Percentiles rank a stretch among this genome's conserved stretches.
Conservation (phyloP, 2,113 vertebrate species). For the Hyperopisus bebe region DNA sequence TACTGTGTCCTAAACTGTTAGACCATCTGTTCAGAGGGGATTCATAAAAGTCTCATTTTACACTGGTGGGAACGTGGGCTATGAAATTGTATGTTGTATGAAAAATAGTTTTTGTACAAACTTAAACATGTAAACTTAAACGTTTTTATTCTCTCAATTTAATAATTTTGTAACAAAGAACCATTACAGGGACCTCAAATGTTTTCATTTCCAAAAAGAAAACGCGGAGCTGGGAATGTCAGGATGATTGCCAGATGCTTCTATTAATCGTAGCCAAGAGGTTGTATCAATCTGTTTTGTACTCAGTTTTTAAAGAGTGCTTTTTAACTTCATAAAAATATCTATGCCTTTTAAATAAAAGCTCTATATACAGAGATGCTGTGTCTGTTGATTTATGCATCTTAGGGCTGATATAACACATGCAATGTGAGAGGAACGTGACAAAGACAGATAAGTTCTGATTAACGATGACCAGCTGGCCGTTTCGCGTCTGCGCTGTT, state of each 20-base stretch:
- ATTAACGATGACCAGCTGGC: not conserved
- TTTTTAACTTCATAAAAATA: not conserved
- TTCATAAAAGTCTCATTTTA: not conserved
- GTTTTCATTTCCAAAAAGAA: not conserved
- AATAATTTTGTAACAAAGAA: not conserved
- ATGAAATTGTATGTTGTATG: not conserved
- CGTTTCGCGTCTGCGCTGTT: not conserved
- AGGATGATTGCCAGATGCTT: not conserved
- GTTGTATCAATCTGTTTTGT: not conserved
- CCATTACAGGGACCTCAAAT: not conserved
- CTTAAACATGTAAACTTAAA: not conserved
- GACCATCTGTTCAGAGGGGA: not conserved
- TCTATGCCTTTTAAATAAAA: conserved; percentile 3
- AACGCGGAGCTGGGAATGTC: not conserved
- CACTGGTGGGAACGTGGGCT: not conserved
- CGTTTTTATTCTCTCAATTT: not conserved
- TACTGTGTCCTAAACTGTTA: not conserved
- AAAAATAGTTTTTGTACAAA: not conserved
- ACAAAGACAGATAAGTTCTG: not conserved
- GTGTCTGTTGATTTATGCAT: not conserved
- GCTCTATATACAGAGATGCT: not conserved
- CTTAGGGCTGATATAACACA: not conserved
- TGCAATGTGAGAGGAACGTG: not conserved
- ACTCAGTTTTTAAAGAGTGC: conserved; percentile 7
- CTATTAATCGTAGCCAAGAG: not conserved